These are phyloP conservation scores for Muscicapa adusta DNA, from an alignment of 2,113 vertebrate genomes.

Conservation along the genomic window DNA sequence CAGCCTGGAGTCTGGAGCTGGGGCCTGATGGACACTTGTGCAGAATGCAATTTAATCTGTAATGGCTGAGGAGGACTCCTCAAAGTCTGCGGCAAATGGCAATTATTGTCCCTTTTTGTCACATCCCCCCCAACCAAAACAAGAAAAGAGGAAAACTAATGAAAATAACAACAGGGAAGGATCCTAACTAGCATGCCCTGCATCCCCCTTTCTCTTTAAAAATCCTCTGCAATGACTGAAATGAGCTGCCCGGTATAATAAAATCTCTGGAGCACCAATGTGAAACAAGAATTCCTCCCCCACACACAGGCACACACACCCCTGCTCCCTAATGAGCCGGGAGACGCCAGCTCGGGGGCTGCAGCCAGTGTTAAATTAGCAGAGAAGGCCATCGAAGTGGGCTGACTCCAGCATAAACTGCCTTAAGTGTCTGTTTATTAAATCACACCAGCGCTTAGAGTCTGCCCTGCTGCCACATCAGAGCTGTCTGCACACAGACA, in stretches of 20 bases:
- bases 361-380: conserved; percentile 71
- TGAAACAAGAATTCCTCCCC: conserved; percentile 39
- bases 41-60: conserved; percentile 61
- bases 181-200: conserved; percentile 13
- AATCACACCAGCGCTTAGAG: conserved; percentile 69
- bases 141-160: conserved; percentile 52
- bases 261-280: conserved; percentile 41
- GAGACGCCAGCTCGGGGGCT: conserved; percentile 70
- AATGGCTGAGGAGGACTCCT: conserved; percentile 61
- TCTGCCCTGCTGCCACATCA: conserved; percentile 67
- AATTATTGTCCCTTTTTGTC: conserved; percentile 68
- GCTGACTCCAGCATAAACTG: conserved; percentile 68
- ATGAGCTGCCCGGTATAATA: conserved; percentile 65
- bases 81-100: conserved; percentile 61
- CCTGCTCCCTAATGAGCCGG: conserved; percentile 63
- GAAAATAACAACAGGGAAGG: conserved; percentile 50
- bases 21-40: conserved; percentile 53
- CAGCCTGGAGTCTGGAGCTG: conserved; percentile 55
- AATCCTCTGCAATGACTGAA: conserved; percentile 28
- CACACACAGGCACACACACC: background rate
- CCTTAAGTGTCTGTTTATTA: conserved; percentile 76
- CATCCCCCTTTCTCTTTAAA: conserved; percentile 15
- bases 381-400: conserved; percentile 69
- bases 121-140: conserved; percentile 39
- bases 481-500: conserved; percentile 67